Evolutionary conservation across 1,140 invertebrate species (phyloP), one percentile per base, ranked within the genome.

Genomic region (Cydia pomonella): DNA sequence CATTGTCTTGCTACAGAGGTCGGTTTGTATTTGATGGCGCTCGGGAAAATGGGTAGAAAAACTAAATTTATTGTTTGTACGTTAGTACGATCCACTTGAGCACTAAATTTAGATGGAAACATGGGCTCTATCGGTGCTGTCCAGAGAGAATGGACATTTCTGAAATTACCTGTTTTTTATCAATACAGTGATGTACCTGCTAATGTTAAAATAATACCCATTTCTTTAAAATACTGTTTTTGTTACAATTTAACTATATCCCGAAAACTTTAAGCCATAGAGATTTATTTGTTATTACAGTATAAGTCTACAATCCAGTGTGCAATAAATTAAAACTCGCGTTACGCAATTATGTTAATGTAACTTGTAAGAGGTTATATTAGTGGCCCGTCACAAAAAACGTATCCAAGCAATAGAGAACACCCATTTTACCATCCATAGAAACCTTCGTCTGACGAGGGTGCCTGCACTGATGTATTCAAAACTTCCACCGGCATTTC

Each of bases 381-480:
- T 44, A 38, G 7, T 38, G 33, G 33, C 33, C 33, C 12, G n/a
- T n/a, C n/a, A 53, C 50, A 18, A 18, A 50, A 53, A 18, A 53
- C n/a, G 50, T 21, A 18, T 9, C 50, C 12, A 53, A 27, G 27
- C 63, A 66, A 66, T 38, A 69, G 12, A 69, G 29, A 33, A 10
- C 16, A 33, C 7, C 64, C 16, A n/a, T 33, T 69, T 41, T 69
- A 33, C 29, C 33, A 69, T 41, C 64, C 66, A 76, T 74, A 50
- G 73, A 38, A 77, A 74, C 73, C 59, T 59, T 59, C 63, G 59
- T 63, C n/a, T 73, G 74, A 75, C 75, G 71, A 76, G 79, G 76
- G 76, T 75, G 78, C 74, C 75, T 76, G 77, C 75, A 74, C 75
- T 76, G 76, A 77, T 75, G 75, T 75, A 76, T 76, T 80, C 79